Evolutionary conservation across 1,140 invertebrate species (phyloP).

Genomic region (Drosophila melanogaster): Release_6_plus_ISO1_MT NT_033777.3:7597001-7597500

Average conservation of each 20-base stretch:
- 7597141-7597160: conserved; percentile 91
- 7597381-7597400: conserved; percentile 7
- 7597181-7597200: conserved; percentile 43
- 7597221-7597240: conserved; percentile 51
- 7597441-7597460: conserved; percentile 75
- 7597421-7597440: conserved; percentile 73
- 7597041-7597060: conserved; percentile 93
- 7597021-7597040: conserved; percentile 98
- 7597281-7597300: conserved; percentile 71
- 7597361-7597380: conserved; percentile 1
- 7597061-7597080: conserved; percentile 93
- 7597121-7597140: conserved; percentile 94
- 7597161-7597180: conserved; percentile 47
- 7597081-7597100: conserved; percentile 93
- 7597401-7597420: conserved; percentile 47
- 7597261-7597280: conserved; percentile 34
- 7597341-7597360: conserved; percentile 72
- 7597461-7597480: conserved; percentile 72
- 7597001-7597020: conserved; percentile 98
- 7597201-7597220: conserved; percentile 34
- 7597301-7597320: conserved; percentile 64
- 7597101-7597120: conserved; percentile 92
- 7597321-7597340: conserved; percentile 82
- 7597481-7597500: conserved; percentile 12
- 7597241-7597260: not conserved